A percentile compares a stretch with the other conserved stretches of the same genome.
Evolutionary conservation across 2,888 invertebrate species (phyloP).

Genomic region (Craniophora ligustri): DNA sequence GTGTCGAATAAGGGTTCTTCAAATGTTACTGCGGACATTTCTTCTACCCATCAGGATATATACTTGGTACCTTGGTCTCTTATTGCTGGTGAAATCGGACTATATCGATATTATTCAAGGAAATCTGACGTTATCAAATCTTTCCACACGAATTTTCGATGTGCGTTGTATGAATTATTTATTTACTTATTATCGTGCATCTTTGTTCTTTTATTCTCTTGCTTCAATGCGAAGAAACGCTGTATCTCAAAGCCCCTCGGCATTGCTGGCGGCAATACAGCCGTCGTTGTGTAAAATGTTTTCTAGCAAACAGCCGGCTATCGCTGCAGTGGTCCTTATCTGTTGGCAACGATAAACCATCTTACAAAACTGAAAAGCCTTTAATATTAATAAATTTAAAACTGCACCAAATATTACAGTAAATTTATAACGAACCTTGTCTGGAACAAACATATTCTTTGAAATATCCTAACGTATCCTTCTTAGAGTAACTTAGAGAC

Average conservation of each 20-base stretch:
- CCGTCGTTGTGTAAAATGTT: conserved; percentile 58
- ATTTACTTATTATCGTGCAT: conserved; percentile 70
- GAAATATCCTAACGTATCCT: conserved; percentile 54
- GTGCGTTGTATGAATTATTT: conserved; percentile 77
- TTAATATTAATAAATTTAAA: conserved; percentile 60
- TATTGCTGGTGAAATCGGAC: conserved; percentile 56
- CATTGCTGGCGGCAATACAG: conserved; percentile 55
- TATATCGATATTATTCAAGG: conserved; percentile 49
- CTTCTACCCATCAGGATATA: conserved; percentile 63
- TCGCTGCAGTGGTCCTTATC: conserved; percentile 64
- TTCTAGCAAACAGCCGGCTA: conserved; percentile 61
- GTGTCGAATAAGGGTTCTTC: conserved; percentile 69
- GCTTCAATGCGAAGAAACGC: conserved; percentile 57
- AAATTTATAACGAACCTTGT: conserved; percentile 57
- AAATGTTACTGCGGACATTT: conserved; percentile 70
- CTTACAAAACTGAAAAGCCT: conserved; percentile 48
- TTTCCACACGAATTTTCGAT: conserved; percentile 66
- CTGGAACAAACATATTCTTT: conserved; percentile 48
- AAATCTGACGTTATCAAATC: conserved; percentile 67
- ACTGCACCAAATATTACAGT: conserved; percentile 56
- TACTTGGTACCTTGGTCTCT: conserved; percentile 61
- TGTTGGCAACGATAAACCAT: conserved; percentile 58
- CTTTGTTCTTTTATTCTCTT: conserved; percentile 67
- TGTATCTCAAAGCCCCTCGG: conserved; percentile 52
- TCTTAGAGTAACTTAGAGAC: conserved; percentile 62